phyloP scores from a whole-genome alignment of 2,888 invertebrate genomes.

The Chirona hameri region DNA sequence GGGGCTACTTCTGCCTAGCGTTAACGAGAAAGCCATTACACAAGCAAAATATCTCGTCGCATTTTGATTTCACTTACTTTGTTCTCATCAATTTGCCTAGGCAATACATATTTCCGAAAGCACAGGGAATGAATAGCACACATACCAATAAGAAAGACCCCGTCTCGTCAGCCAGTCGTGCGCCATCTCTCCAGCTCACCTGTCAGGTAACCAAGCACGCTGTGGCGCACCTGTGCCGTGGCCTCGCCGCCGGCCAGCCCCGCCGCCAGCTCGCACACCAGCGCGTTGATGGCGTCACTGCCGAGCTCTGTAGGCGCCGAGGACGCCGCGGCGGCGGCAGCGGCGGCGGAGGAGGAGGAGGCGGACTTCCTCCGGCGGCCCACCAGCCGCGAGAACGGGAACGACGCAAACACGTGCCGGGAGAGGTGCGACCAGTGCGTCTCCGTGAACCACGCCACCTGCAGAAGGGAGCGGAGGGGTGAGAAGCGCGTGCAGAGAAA shows the following conservation, averaged over 20 bases:
- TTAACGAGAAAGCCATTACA: too few relatives aligned
- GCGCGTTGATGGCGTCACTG: conserved; percentile 41
- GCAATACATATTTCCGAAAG: too few relatives aligned
- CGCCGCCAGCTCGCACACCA: conserved; percentile 42
- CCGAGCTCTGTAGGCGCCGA: conserved; percentile 39
- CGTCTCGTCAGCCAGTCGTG: too few relatives aligned
- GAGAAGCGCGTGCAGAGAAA: too few relatives aligned
- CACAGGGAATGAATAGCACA: too few relatives aligned
- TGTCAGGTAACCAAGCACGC: not conserved
- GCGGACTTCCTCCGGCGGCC: conserved; percentile 44
- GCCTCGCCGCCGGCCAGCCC: conserved; percentile 41
- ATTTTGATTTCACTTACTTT: too few relatives aligned
- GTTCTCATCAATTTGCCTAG: too few relatives aligned
- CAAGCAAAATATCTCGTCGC: too few relatives aligned
- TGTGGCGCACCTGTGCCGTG: not conserved
- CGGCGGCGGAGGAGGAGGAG: conserved; percentile 41
- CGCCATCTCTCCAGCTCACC: not conserved
- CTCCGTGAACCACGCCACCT: conserved; percentile 30
- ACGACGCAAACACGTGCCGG: conserved; percentile 46
- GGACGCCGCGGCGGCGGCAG: conserved; percentile 34
- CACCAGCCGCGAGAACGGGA: conserved; percentile 44
- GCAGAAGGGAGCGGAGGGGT: conserved; percentile 7
- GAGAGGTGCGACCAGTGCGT: conserved; percentile 41
- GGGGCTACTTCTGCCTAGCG: too few relatives aligned
- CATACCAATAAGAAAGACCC: too few relatives aligned